Base-by-base conservation (phyloP, 2,888 invertebrate genomes). In the Anoncus sp. region DNA sequence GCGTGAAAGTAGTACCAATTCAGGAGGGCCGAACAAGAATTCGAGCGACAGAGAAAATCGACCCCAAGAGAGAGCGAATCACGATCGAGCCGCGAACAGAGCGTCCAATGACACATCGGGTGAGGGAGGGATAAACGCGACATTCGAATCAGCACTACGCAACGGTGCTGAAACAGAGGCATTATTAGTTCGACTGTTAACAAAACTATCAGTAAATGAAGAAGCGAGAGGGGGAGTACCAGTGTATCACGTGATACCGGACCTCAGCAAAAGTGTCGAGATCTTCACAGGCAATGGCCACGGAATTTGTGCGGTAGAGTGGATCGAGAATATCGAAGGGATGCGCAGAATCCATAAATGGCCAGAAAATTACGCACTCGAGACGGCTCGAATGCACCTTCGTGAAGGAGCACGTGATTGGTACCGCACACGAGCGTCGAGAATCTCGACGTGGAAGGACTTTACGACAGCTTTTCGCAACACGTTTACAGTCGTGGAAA, bases 331-430 rank as follows among this genome's bases (percentile, higher is more conserved):
- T 18, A n/a, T 77, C 0, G 67, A 63, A 16, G 20, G 53, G 12
- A 74, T 57, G 63, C 16, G 47, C 0, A 14, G 24, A 3, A 14
- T 69, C 3, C 77, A 77, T 10, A 43, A 53, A 1, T 77, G 77
- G 73, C 27, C 67, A 0, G 35, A 27, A 4, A 55, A 38, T n/a
- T 73, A 63, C 16, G 6, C 51, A 5, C 27, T 74, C 2, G 65
- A 47, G 14, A 40, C 77, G 0, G 77, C 77, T 0, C 55, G 69
- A 3, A 35, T 60, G 63, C 62, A 77, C 27, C 14, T 74, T 7
- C n/a, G 22, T 12, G 69, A 20, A 14, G 77, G 73, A 3, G 73
- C 77, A 6, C 49, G 43, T 1, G 67, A 73, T 16, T 73, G 73
- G 77, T 20, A 16, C 3, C 12, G 63, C 16, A 22, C 35, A 1